Percentiles rank a stretch among this genome's conserved stretches.
phyloP scores from a whole-genome alignment of 2,113 vertebrate species.

The Zosterops japonicus region DNA sequence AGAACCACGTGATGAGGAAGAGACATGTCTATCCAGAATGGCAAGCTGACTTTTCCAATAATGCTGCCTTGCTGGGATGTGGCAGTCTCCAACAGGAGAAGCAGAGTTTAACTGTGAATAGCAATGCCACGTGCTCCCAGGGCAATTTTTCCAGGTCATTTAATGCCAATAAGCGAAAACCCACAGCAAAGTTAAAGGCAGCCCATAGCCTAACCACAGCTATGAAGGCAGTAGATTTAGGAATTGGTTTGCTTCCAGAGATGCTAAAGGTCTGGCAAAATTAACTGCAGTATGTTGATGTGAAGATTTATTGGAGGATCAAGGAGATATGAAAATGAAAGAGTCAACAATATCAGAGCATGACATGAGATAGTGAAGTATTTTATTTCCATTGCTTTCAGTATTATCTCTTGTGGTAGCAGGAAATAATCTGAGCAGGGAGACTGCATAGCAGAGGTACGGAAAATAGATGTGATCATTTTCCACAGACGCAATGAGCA shows the following conservation, averaged over 20 bases:
- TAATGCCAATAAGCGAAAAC: neutral
- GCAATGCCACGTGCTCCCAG: fast-evolving
- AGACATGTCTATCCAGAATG: neutral
- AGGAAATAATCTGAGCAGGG: slow-evolving; percentile 41
- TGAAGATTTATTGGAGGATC: slow-evolving; percentile 9
- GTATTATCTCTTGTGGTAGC: slow-evolving; percentile 35
- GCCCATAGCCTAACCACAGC: neutral
- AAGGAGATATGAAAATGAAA: slow-evolving; percentile 3
- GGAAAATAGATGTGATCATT: slow-evolving; percentile 65
- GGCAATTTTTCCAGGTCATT: neutral
- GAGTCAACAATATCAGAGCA: slow-evolving; percentile 8
- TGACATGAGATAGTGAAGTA: slow-evolving; percentile 3
- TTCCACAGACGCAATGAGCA: slow-evolving; percentile 58
- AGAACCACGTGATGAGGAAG: neutral
- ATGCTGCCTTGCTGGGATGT: neutral
- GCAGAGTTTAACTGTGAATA: neutral
- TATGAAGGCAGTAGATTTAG: neutral
- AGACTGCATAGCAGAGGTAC: slow-evolving; percentile 29
- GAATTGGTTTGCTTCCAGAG: neutral
- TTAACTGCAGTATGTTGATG: neutral
- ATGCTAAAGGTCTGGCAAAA: slow-evolving; percentile 19
- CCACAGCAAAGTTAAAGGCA: neutral
- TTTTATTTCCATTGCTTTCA: slow-evolving; percentile 34
- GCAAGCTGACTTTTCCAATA: neutral
- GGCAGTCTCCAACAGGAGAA: fast-evolving